These are phyloP conservation scores for Muraenolepis orangiensis DNA, from an alignment of 2,797 vertebrate genomes.

Conservation along the genomic window DNA sequence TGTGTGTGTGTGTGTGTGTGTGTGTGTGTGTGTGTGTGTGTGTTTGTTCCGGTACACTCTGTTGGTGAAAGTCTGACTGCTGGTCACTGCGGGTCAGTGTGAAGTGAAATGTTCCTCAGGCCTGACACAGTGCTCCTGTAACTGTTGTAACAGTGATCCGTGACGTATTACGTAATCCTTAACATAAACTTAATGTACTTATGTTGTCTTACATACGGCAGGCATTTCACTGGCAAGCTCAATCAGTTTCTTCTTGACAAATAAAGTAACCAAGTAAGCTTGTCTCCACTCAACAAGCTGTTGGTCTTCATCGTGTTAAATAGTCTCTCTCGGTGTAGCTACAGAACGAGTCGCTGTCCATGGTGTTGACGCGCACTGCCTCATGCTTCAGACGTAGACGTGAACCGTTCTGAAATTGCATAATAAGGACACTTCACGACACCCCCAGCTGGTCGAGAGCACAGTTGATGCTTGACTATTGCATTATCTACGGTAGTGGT, in stretches of 20 bases:
- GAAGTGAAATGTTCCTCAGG: neutral
- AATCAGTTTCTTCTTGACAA: neutral
- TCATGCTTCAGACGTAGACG: neutral
- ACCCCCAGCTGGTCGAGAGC: neutral
- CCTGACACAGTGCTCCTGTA: too few species aligned
- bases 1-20: too few species aligned
- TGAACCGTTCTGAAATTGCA: neutral
- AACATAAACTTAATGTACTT: neutral
- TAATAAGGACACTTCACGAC: neutral
- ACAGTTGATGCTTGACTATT: neutral
- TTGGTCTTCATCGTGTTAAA: neutral
- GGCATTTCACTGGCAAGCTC: neutral
- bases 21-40: neutral
- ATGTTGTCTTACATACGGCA: neutral
- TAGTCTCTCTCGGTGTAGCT: neutral
- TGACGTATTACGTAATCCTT: neutral
- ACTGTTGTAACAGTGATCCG: neutral
- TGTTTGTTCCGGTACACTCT: neutral
- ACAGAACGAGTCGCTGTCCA: conserved; percentile 57
- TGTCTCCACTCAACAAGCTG: neutral
- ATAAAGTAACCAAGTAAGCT: neutral
- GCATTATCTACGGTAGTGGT: neutral
- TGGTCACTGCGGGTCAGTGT: neutral
- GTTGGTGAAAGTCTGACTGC: neutral
- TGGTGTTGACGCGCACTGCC: conserved; percentile 42